Evolutionary conservation across 1,140 invertebrate genomes (phyloP), one percentile per base, ranked within the genome.

Genomic region (Euschistus heros): DNA sequence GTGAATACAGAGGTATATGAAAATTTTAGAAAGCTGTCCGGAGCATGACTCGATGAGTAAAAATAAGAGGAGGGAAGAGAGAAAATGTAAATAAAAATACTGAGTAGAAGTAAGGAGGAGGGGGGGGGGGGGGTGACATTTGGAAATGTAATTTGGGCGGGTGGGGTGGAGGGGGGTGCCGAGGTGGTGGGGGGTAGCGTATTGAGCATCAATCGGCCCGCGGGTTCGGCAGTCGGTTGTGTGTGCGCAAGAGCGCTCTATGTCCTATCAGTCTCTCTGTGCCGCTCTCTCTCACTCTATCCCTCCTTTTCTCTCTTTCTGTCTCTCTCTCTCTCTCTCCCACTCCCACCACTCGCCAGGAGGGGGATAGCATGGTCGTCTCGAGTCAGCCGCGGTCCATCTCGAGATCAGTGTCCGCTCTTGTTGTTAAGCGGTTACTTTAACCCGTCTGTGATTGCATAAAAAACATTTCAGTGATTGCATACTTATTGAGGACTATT

Each of bases 121-220:
- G 44, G 46, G 6, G 62, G 24, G 62, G 46, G 17, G 63, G 46
- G 44, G 50, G 33, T 55, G 63, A 64, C 47, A 64, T 52, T 54
- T 62, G 65, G 26, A 57, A 46, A 60, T 18, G 46, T 27, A 30
- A 37, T 26, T 62, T 22, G 20, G 33, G 65, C 14, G 60, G 65
- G 59, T 30, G 30, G 46, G 46, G 26, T 30, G 63, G 63, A n/a
- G 22, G 18, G 18, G 24, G 42, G 62, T 18, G 47, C 0, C 27
- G n/a, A 18, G 64, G 30, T 55, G 57, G 47, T 22, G 52, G 50
- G 59, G 60, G 64, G 57, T n/a, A 37, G 47, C 26, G 57, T 66
- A 66, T 66, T 54, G 65, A 66, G 65, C 65, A 66, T 66, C 65
- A 66, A 66, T 66, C 59, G 57, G 30, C 27, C 24, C 52, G 54